Base-by-base conservation (phyloP, 2,888 invertebrate species). In the Prosapia bicincta region DNA sequence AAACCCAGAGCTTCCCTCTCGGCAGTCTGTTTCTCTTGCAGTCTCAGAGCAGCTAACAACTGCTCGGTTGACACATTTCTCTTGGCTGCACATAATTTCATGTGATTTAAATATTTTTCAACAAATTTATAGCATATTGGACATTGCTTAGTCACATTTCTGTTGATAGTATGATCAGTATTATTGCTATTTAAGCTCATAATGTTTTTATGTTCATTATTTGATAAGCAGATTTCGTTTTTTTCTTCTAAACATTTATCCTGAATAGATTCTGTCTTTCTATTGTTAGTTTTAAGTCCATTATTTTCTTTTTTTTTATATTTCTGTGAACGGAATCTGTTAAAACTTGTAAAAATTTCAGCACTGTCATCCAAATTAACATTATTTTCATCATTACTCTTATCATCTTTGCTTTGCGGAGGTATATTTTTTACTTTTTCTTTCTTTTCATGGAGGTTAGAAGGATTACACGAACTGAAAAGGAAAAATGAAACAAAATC, bases 1-100 rank as follows among this genome's bases (percentile, higher is more conserved):
- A 54, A 20, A n/a, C 86, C 86, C 76, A 86, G 80, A 6, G 84
- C 84, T 66, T 81, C 80, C 77, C 86, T 82, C 79, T 86, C 86
- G 65, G 82, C 81, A 9, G 82, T 82, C 79, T 86, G 86, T 65
- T 84, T 84, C 73, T 85, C 82, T 78, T 86, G 86, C 30, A 86
- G 79, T 69, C 84, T 82, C 24, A 85, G 80, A 7, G 84, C 85
- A 77, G 83, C 82, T 65, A 86, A 79, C 32, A 86, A 80, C 75
- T 84, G 82, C 71, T 82, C 82, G 0, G 83, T 84, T 0, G 84
- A 82, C 28, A 86, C 76, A 32, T 85, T 84, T 79, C 85, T 82
- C 77, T 83, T 84, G 1, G 78, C 30, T 3, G 85, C 86, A 81
- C 86, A 86, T 54, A 76, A 82, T 80, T 86, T 86, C 78, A 85